Conservation (phyloP, 1,140 invertebrate genomes). For the Temnothorax curvispinosus region DNA sequence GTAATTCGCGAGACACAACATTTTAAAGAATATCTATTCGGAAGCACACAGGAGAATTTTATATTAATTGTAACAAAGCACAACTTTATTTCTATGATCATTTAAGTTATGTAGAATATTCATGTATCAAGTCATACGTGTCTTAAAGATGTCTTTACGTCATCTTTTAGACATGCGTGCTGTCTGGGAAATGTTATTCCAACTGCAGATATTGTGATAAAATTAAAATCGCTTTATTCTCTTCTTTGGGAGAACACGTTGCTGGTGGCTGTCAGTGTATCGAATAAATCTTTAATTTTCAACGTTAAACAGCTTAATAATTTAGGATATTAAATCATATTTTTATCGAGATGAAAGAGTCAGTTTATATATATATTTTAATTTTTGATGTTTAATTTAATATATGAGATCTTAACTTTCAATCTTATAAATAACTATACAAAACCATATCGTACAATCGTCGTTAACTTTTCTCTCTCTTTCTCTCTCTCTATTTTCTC, state of each 20-base stretch:
- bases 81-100: conserved; percentile 15
- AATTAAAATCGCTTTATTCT: not conserved
- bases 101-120: not conserved
- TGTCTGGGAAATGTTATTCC: no score
- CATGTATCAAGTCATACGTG: not conserved
- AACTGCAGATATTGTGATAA: not conserved
- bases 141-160: no score
- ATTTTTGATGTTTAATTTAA: not conserved
- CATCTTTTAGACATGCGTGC: not conserved
- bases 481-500: not conserved
- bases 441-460: not conserved
- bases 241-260: not conserved
- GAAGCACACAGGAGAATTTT: not conserved
- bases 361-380: not conserved
- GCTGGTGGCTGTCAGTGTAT: not conserved
- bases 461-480: not conserved
- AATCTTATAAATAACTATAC: not conserved
- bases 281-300: not conserved
- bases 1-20: not conserved
- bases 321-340: conserved; percentile 1
- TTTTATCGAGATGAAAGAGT: not conserved
- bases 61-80: not conserved
- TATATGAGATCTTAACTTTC: not conserved
- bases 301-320: not conserved
- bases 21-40: conserved; percentile 2